Percentiles rank a stretch among this genome's conserved stretches.
phyloP scores from a whole-genome alignment of 2,113 vertebrate species.

The Panthera leo region DNA sequence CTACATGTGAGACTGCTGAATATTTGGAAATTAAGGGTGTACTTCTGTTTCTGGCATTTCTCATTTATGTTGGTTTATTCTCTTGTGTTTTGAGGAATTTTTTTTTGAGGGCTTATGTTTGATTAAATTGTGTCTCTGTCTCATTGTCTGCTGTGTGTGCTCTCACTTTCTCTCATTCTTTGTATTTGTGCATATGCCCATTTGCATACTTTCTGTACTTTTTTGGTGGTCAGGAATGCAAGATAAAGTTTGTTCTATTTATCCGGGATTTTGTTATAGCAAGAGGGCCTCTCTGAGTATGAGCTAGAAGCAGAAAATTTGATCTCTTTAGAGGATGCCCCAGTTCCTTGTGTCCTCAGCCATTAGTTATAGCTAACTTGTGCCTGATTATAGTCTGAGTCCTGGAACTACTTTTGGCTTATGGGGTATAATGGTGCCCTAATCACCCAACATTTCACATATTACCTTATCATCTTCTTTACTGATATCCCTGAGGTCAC shows the following conservation, averaged over 20 bases:
- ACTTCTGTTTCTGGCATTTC: not conserved
- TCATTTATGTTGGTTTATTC: slow-evolving; percentile 29
- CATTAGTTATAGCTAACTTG: not conserved
- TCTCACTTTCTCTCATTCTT: not conserved
- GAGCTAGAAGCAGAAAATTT: not conserved
- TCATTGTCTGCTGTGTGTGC: not conserved
- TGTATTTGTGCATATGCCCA: not conserved
- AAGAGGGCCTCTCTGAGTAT: not conserved
- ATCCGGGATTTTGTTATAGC: not conserved
- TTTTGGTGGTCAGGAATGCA: not conserved
- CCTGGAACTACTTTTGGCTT: not conserved
- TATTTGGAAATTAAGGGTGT: not conserved
- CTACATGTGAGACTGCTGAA: not conserved
- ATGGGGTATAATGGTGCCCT: not conserved
- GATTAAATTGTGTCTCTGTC: not conserved
- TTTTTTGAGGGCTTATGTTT: not conserved
- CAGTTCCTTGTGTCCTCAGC: not conserved
- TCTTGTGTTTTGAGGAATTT: not conserved
- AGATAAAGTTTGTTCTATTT: not conserved
- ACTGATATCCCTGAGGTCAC: not conserved
- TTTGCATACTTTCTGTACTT: not conserved
- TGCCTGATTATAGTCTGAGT: not conserved
- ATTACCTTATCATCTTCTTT: not conserved
- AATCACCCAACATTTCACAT: not conserved
- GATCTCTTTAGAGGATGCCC: not conserved